These are phyloP conservation scores for Drosophila auraria DNA, from an alignment of 1,140 invertebrate species.

Conservation along the genomic window DNA sequence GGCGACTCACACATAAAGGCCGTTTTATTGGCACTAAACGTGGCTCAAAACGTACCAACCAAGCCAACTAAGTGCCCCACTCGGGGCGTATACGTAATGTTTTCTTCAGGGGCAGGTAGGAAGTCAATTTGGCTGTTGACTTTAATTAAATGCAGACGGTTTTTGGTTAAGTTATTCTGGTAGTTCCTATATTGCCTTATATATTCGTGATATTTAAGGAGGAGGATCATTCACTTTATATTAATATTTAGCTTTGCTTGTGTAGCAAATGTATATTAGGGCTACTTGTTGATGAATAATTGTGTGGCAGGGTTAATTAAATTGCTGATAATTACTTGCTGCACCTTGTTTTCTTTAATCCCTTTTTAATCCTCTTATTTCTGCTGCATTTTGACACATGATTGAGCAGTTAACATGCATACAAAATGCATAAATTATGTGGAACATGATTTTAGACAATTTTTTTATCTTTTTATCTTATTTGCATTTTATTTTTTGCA, in stretches of 20 bases:
- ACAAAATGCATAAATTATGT: constrained; percentile 14
- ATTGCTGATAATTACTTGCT: constrained; percentile 6
- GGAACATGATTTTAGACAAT: constrained; percentile 7
- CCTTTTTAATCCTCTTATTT: constrained; percentile 22
- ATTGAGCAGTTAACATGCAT: constrained; percentile 27
- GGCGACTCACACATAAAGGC: constrained; percentile 18
- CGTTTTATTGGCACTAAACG: constrained; percentile 44
- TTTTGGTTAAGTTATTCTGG: background rate
- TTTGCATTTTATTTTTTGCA: background rate
- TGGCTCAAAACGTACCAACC: constrained; percentile 5
- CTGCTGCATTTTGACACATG: background rate
- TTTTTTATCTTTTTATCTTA: background rate
- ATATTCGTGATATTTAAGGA: background rate
- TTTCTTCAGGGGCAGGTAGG: background rate
- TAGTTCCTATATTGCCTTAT: background rate
- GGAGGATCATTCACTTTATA: background rate
- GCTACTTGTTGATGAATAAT: background rate
- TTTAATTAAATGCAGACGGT: constrained; percentile 18
- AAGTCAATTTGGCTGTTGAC: constrained; percentile 16
- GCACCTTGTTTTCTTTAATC: background rate
- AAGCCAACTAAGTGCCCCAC: constrained; percentile 18
- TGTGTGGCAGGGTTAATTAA: constrained; percentile 6
- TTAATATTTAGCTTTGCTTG: background rate
- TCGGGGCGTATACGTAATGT: constrained; percentile 33
- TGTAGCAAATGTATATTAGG: background rate